Conservation (phyloP, 2,797 vertebrate genomes). For the Allobates femoralis region DNA sequence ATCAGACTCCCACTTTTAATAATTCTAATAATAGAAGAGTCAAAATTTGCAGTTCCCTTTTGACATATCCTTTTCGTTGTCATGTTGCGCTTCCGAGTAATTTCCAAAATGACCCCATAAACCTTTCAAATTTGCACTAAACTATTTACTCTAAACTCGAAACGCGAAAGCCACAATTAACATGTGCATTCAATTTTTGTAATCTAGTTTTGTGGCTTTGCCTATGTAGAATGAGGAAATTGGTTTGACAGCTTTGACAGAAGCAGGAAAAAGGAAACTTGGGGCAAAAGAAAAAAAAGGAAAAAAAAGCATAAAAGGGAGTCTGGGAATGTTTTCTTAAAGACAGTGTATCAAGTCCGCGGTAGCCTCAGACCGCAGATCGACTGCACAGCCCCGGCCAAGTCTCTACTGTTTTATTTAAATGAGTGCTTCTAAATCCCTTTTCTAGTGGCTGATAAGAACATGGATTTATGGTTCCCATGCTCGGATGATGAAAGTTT, state of each 20-base stretch:
- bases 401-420: conserved; percentile 49
- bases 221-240: conserved; percentile 57
- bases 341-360: conserved; percentile 29
- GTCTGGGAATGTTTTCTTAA: conserved; percentile 59
- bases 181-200: conserved; percentile 62
- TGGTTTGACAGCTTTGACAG: conserved; percentile 59
- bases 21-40: background rate
- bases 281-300: background rate
- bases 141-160: conserved; percentile 56
- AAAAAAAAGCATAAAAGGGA: background rate
- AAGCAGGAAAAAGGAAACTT: conserved; percentile 52
- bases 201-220: conserved; percentile 60
- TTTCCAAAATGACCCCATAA: conserved; percentile 59
- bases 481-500: conserved; percentile 50
- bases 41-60: background rate
- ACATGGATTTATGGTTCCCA: conserved; percentile 48
- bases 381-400: conserved; percentile 17
- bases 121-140: conserved; percentile 58
- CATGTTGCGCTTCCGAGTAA: conserved; percentile 16
- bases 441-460: conserved; percentile 57
- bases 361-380: conserved; percentile 40
- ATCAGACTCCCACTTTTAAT: background rate
- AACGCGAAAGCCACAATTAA: conserved; percentile 59
- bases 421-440: conserved; percentile 56
- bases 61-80: background rate